phyloP scores from a whole-genome alignment of 2,888 invertebrate genomes.

The Drosophila anceps region DNA sequence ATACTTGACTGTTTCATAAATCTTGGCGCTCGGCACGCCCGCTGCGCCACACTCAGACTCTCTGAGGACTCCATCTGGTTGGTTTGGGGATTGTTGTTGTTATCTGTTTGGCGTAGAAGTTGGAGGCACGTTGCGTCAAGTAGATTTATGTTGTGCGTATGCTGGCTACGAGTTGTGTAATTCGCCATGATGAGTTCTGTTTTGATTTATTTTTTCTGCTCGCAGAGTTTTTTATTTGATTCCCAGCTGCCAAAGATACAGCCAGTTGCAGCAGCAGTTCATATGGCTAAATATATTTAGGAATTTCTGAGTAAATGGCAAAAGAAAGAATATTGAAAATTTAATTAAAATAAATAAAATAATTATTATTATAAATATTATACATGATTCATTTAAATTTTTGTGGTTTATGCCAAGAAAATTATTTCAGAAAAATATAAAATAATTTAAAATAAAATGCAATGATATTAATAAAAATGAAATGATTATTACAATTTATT shows the following conservation, averaged over 20 bases:
- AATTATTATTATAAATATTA: too few species aligned
- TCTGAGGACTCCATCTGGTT: slow-evolving; percentile 14
- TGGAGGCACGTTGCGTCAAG: slow-evolving; percentile 64
- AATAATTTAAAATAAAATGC: too few species aligned
- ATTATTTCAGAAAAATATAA: too few species aligned
- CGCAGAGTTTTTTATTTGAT: slow-evolving; percentile 20
- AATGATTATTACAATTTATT: not conserved
- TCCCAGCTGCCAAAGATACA: not conserved
- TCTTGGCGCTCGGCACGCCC: slow-evolving; percentile 61
- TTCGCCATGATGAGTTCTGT: slow-evolving; percentile 65
- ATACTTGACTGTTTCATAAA: slow-evolving; percentile 81
- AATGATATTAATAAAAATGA: too few species aligned
- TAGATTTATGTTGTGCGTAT: slow-evolving; percentile 68
- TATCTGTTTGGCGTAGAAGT: slow-evolving; percentile 13
- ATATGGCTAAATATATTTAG: not conserved
- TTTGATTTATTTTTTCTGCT: slow-evolving; percentile 61
- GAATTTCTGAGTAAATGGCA: not conserved
- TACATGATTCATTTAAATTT: too few species aligned
- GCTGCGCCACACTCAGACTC: slow-evolving; percentile 40
- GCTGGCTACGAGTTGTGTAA: slow-evolving; percentile 36
- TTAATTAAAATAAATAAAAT: not conserved
- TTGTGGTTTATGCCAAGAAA: too few species aligned
- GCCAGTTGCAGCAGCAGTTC: not conserved
- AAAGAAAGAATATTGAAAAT: not conserved
- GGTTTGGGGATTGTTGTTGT: slow-evolving; percentile 1